Evolutionary conservation across 2,888 invertebrate genomes (phyloP), one percentile per base, ranked within the genome.

Genomic region (Habroteleia sp.): DNA sequence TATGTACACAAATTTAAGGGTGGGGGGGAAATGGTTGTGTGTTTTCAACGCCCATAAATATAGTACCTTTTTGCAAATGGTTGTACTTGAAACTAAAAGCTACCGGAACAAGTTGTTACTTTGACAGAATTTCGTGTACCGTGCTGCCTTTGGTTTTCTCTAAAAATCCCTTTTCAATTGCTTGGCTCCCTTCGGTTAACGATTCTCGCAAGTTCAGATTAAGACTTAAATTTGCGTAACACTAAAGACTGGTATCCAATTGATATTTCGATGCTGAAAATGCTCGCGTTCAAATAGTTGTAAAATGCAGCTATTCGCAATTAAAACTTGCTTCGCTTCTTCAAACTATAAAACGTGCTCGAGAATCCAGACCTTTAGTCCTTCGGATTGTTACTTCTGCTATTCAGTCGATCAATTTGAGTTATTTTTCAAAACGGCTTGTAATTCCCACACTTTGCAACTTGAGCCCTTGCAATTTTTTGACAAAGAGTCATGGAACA

Each of bases 181-280:
- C 4, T 20, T 17, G 1, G 29, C 13, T 27, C 29, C 10, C 13
- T 17, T 7, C n/a, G n/a, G n/a, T n/a, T n/a, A n/a, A n/a, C n/a
- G n/a, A 41, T 72, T 73, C 72, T 65, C 72, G 39, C 68, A 74
- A 74, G 74, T 74, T 74, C 69, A 69, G 69, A 74, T 69, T 69
- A 27, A 29, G 7, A 35, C 10, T 52, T 31, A 37, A 50, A 58
- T 56, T 63, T 65, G 37, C 39, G 46, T 39, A 39, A 56, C 17
- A n/a, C 60, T 42, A 44, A 74, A 74, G 69, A 69, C 69, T 69
- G 68, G 44, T 50, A 60, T 31, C 6, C 27, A 37, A 27, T 25
- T 27, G 52, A 37, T 27, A 37, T 20, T 33, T 48, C 4, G 48
- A 20, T 11, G 33, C 23, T n/a, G 8, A 1, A 35, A 50, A 48